Percentiles rank a stretch among this genome's conserved stretches.
These are phyloP conservation scores for Jaculus jaculus DNA, from an alignment of 2,113 vertebrate species.

Conservation along the genomic window DNA sequence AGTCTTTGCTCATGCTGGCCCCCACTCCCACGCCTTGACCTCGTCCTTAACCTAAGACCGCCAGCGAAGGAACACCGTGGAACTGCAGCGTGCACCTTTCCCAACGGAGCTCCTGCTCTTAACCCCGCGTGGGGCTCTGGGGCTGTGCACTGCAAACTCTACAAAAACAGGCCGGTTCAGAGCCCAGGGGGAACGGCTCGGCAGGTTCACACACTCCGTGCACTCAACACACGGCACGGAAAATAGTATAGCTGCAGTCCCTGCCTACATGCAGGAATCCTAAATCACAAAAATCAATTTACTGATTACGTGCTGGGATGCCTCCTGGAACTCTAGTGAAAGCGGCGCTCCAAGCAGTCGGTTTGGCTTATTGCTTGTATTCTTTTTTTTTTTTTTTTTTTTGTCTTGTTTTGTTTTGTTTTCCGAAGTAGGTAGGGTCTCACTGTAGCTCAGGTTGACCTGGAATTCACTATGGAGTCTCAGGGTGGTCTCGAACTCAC, in stretches of 20 bases:
- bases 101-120: not conserved
- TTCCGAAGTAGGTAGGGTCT: too few relatives aligned
- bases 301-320: not conserved
- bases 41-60: not conserved
- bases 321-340: conserved; percentile 26
- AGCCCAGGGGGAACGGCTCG: not conserved
- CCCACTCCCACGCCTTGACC: not conserved
- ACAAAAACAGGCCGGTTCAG: not conserved
- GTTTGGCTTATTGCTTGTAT: conserved; percentile 41
- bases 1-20: not conserved
- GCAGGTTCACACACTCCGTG: not conserved
- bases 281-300: not conserved
- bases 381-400: too few relatives aligned
- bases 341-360: conserved; percentile 4
- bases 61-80: not conserved
- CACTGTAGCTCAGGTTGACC: too few relatives aligned
- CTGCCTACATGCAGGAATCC: not conserved
- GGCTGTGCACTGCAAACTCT: not conserved
- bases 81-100: not conserved
- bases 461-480: too few relatives aligned
- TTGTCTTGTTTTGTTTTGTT: too few relatives aligned
- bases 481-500: too few relatives aligned
- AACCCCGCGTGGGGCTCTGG: not conserved
- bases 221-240: not conserved
- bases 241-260: not conserved